Evolutionary conservation across 35 echinoderm and acorn worm species (phyloP).

Genomic region (Amphiura filiformis): DNA sequence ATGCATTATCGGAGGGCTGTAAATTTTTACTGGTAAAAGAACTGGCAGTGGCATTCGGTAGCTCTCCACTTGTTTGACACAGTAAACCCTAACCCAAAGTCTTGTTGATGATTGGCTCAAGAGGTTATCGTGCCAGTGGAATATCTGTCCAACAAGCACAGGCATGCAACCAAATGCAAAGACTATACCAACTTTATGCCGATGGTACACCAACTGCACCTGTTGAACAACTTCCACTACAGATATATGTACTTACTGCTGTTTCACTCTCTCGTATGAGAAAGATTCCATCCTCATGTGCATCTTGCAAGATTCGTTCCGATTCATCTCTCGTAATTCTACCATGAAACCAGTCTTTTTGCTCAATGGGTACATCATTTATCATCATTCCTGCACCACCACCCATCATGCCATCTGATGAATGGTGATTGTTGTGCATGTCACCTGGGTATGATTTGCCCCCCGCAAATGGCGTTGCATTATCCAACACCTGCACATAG

Average conservation of each 20-base stretch:
- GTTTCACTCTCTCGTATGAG: slow-evolving; percentile 88
- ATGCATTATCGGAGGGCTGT: too few species aligned
- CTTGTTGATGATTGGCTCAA: too few species aligned
- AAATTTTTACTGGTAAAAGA: too few species aligned
- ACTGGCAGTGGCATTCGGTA: too few species aligned
- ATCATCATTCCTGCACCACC: neutral
- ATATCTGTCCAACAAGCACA: too few species aligned
- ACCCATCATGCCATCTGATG: neutral
- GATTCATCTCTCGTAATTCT: slow-evolving; percentile 68
- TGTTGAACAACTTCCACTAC: too few species aligned
- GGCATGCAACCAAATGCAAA: too few species aligned
- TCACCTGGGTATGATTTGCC: slow-evolving; percentile 16
- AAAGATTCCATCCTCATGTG: slow-evolving; percentile 65
- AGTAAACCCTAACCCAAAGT: too few species aligned
- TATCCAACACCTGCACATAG: slow-evolving; percentile 74
- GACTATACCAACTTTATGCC: too few species aligned
- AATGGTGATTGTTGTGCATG: neutral
- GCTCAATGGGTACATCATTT: slow-evolving; percentile 17
- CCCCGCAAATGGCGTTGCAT: slow-evolving; percentile 40
- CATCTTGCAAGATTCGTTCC: slow-evolving; percentile 53
- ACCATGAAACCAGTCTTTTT: slow-evolving; percentile 90
- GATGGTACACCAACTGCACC: too few species aligned
- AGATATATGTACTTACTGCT: slow-evolving; percentile 87
- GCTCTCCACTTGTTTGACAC: too few species aligned
- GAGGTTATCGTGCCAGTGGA: too few species aligned